Evolutionary conservation across 2,113 vertebrate genomes (phyloP).

Genomic region (Psephotus haematonotus): DNA sequence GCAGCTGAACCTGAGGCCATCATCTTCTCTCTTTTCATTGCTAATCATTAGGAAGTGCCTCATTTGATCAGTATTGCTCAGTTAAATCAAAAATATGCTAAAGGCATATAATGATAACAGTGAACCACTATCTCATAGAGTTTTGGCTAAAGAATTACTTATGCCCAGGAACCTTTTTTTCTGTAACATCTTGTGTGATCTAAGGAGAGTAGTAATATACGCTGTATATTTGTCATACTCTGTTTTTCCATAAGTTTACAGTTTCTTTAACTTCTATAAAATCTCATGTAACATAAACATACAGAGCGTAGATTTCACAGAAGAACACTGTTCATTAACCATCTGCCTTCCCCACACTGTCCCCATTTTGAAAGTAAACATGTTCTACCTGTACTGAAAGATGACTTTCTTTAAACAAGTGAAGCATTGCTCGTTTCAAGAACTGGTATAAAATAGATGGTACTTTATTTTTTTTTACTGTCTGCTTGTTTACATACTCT

Average conservation of each 20-base stretch:
- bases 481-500: background rate
- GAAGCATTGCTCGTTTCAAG: background rate
- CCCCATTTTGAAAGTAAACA: background rate
- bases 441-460: background rate
- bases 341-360: background rate
- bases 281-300: background rate
- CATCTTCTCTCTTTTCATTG: background rate
- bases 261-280: background rate
- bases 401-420: background rate
- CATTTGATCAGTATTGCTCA: background rate
- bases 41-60: constrained; percentile 14
- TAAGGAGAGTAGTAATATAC: background rate
- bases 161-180: background rate
- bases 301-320: background rate
- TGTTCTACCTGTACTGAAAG: background rate
- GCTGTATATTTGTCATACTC: background rate
- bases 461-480: background rate
- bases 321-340: background rate
- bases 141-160: background rate
- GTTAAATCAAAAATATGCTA: constrained; percentile 28
- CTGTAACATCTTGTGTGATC: background rate
- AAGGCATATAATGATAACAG: background rate
- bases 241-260: background rate
- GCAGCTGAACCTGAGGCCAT: background rate
- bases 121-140: background rate